Base-by-base conservation (phyloP, 2,797 vertebrate genomes). In the Myiothlypis coronata region DNA sequence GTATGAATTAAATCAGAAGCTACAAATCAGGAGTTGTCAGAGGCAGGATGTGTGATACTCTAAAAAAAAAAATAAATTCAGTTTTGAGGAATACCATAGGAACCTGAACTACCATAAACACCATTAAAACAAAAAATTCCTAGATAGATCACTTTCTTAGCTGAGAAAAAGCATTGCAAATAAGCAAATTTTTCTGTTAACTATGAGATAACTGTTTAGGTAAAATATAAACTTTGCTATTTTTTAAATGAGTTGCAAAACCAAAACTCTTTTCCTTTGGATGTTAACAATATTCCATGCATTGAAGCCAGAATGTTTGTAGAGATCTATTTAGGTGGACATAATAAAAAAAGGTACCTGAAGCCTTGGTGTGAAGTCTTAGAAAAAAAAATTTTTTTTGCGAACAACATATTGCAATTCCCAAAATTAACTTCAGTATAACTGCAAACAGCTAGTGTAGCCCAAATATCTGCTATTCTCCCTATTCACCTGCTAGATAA, bases 31-130 rank as follows among this genome's bases (percentile, higher is more conserved):
- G 34, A 67, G 18, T 30, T 64, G 4, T 49, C 9, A 52, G 10
- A 26, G 9, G 3, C 20, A 35, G 9, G 22, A n/a, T 37, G 9
- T 7, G 16, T 35, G 20, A 71, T 16, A n/a, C 10, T 50, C 7
- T 35, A 24, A 78, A 81, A 28, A 24, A 24, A 64, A 27, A 4
- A 57, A 26, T 8, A 26, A 59, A 59, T 9, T 59, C 17, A 14
- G 8, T 64, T 76, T 76, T 69, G 17, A 88, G 8, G 8, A 64
- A 52, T 39, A 52, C 3, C 0, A 0, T 26, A 47, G 8, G 15
- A 93, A 52, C 5, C 2, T 63, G 32, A 64, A n/a, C 63, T 22
- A 76, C 8, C 9, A 1, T 18, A 27, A 65, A 41, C 2, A 39
- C 41, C 27, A 37, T 41, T 59, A 77, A 47, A 22, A 39, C 3